Evolutionary conservation across 2,888 invertebrate genomes (phyloP).

Genomic region (Ormyrus labotus): DNA sequence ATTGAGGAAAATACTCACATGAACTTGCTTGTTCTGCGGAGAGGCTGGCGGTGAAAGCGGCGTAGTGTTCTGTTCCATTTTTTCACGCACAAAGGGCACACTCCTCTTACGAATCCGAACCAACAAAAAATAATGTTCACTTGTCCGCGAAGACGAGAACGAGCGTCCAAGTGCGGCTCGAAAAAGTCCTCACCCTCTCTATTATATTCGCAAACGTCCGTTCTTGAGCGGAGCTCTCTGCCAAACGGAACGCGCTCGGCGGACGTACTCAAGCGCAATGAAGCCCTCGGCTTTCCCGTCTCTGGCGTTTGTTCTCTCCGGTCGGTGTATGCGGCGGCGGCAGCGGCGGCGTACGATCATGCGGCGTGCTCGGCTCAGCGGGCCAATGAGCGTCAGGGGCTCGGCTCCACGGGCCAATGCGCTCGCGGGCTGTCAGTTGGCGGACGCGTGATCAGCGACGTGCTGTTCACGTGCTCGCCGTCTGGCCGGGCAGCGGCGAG

Average conservation of each 20-base stretch:
- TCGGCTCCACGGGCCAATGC: constrained; percentile 83
- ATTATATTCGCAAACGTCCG: background rate
- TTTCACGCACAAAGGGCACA: background rate
- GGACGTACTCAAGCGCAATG: constrained; percentile 41
- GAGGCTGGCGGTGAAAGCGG: constrained; percentile 73
- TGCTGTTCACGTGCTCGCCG: constrained; percentile 90
- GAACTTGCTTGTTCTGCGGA: constrained; percentile 69
- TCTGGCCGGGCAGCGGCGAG: constrained; percentile 84
- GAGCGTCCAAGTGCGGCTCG: background rate
- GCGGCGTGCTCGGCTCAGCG: constrained; percentile 68
- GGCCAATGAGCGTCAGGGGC: constrained; percentile 83
- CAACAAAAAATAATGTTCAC: background rate
- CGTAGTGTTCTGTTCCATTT: constrained; percentile 55
- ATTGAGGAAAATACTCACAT: constrained; percentile 62
- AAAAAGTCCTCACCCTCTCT: too few relatives aligned
- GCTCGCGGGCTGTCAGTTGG: constrained; percentile 81
- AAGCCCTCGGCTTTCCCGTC: constrained; percentile 6
- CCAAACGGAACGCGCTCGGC: background rate
- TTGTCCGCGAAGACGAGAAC: background rate
- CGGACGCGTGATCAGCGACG: constrained; percentile 85
- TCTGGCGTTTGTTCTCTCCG: constrained; percentile 18
- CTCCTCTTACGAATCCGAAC: background rate
- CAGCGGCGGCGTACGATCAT: constrained; percentile 67
- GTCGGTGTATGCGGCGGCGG: too few relatives aligned
- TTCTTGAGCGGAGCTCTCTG: background rate